These are phyloP conservation scores for Ischnus inquisitorius DNA, from an alignment of 2,888 invertebrate species.

Conservation along the genomic window DNA sequence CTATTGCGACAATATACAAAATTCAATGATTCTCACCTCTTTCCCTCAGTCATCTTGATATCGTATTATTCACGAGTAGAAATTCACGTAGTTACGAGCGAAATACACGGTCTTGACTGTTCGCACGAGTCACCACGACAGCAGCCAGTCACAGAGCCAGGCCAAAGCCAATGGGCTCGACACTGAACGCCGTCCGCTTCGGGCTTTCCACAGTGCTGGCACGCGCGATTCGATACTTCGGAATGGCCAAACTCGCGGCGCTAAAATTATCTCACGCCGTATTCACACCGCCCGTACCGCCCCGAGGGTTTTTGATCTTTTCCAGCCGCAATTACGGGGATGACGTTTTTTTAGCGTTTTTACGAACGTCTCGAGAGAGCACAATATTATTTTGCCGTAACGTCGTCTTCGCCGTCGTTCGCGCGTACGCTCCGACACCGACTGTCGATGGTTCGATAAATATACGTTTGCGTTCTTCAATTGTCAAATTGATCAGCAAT, in stretches of 20 bases:
- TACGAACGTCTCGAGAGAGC: slow-evolving; percentile 18
- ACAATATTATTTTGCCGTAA: background rate
- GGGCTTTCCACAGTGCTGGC: background rate
- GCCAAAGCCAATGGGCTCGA: slow-evolving; percentile 38
- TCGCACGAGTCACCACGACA: slow-evolving; percentile 64
- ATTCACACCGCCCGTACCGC: background rate
- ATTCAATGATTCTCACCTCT: slow-evolving; percentile 77
- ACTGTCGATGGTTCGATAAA: slow-evolving; percentile 70
- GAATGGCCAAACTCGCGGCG: background rate
- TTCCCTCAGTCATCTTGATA: slow-evolving; percentile 81
- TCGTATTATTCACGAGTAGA: slow-evolving; percentile 72
- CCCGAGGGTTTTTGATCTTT: no score
- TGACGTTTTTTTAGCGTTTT: slow-evolving; percentile 24
- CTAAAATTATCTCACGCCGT: background rate
- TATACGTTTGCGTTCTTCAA: slow-evolving; percentile 61
- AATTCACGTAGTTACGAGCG: slow-evolving; percentile 67
- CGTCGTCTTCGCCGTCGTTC: slow-evolving; percentile 24
- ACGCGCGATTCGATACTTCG: background rate
- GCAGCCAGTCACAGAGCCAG: slow-evolving; percentile 35
- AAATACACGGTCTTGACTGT: slow-evolving; percentile 57
- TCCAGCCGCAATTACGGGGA: no score
- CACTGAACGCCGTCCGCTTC: background rate
- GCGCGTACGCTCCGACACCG: slow-evolving; percentile 43
- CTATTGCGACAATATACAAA: background rate
- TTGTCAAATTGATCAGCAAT: slow-evolving; percentile 80